These are phyloP conservation scores for Acipenser transmontanus DNA, from an alignment of 2,797 vertebrate genomes.

Conservation along the genomic window DNA sequence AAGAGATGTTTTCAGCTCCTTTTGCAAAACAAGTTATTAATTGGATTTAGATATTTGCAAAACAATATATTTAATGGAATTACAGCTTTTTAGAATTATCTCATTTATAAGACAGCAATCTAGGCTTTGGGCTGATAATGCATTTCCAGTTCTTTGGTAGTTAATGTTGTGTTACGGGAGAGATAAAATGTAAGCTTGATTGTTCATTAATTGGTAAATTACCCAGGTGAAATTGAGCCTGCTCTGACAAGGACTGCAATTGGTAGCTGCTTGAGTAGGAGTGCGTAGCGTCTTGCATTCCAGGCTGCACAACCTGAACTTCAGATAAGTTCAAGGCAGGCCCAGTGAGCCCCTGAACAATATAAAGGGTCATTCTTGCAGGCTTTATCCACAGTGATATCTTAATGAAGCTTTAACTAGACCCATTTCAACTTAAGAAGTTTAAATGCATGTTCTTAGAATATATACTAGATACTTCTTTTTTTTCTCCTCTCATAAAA, in stretches of 20 bases:
- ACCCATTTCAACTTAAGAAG: conserved; percentile 57
- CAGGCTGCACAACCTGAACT: conserved; percentile 78
- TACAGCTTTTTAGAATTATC: conserved; percentile 96
- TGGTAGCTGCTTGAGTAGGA: conserved; percentile 56
- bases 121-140: conserved; percentile 81
- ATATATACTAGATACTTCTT: conserved; percentile 8
- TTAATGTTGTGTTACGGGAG: conserved; percentile 96
- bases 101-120: conserved; percentile 92
- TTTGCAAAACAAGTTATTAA: conserved; percentile 97
- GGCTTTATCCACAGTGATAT: conserved; percentile 64
- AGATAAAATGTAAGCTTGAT: conserved; percentile 84
- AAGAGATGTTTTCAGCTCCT: conserved; percentile 65
- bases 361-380: conserved; percentile 84
- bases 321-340: conserved; percentile 88
- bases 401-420: conserved; percentile 61
- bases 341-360: conserved; percentile 57
- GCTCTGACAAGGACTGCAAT: conserved; percentile 53
- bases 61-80: conserved; percentile 99
- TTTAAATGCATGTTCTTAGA: conserved; percentile 42
- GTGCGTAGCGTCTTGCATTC: conserved; percentile 62
- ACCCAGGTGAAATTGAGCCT: conserved; percentile 82
- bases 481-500: conserved; percentile 12
- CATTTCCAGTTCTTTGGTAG: conserved; percentile 93
- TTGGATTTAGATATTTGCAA: conserved; percentile 99
- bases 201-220: conserved; percentile 79